Base-by-base conservation (phyloP, 1,140 invertebrate species). In the Homarus americanus region DNA sequence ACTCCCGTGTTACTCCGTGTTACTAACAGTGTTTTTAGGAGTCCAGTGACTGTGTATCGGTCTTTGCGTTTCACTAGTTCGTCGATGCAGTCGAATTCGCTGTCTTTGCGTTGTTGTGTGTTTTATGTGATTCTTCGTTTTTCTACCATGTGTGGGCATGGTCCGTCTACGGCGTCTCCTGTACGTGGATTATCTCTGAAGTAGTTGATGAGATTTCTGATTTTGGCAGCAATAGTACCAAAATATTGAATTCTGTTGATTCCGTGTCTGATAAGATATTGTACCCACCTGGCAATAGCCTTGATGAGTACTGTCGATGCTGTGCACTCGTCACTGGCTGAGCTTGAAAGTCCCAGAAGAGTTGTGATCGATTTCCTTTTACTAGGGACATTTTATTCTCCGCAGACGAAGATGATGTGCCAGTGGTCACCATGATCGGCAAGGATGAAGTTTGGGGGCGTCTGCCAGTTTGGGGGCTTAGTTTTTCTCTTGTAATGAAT, bases 341-440 rank as follows among this genome's bases (percentile, higher is more conserved):
- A 40, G 58, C 15, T 20, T 49, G n/a, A 2, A 86, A 86, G 66
- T 86, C 69, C 66, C 2, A 86, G 69, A 44, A 86, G 49, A 12
- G 36, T 10, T 2, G 2, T 32, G 53, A 86, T 86, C 12, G 66
- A 44, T 34, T 73, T 75, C 44, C 84, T 15, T 44, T 38, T 24
- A 10, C 84, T 5, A 12, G 24, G 9, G 10, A 72, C 24, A 41
- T 86, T 86, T 20, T 41, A 75, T 44, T 2, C 5, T 34, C 2
- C 10, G 20, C 69, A 41, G 75, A 75, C 28, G 41, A 88, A 88
- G 36, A 58, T 88, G 76, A 88, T 88, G 76, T 87, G 86, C 86
- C 86, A 88, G 78, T 88, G 86, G 86, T 88, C 78, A 72, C 40
- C 58, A 58, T 88, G 86, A 82, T 88, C 86, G 40, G 76, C 66